These are phyloP conservation scores for Tenthredo mesomela DNA, from an alignment of 2,888 invertebrate species.

Conservation along the genomic window DNA sequence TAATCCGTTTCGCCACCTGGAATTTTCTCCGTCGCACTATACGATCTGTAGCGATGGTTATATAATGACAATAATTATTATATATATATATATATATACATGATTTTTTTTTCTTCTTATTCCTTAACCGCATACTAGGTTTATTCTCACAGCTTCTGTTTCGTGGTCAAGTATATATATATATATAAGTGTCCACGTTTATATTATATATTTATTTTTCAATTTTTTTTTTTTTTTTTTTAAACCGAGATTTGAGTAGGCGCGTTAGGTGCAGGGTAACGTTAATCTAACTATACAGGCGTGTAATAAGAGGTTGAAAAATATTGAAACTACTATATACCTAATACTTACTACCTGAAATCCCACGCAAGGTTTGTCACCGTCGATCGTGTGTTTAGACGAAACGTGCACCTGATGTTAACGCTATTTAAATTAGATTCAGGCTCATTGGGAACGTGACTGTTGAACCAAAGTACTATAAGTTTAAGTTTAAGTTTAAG, in stretches of 20 bases:
- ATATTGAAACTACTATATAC: conserved; percentile 1
- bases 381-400: conserved; percentile 21
- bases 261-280: not conserved
- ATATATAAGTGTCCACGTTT: not conserved
- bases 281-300: not conserved
- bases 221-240: not conserved
- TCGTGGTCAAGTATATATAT: too few relatives aligned
- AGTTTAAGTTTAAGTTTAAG: not conserved
- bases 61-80: not conserved
- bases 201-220: not conserved
- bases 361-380: conserved; percentile 1
- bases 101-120: not conserved
- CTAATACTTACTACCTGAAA: not conserved
- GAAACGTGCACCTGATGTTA: conserved; percentile 46
- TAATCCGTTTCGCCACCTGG: not conserved
- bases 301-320: conserved; percentile 8
- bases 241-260: not conserved
- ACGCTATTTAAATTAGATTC: conserved; percentile 49
- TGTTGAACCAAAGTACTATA: not conserved
- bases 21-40: not conserved
- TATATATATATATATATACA: too few relatives aligned
- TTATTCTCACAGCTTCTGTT: too few relatives aligned
- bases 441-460: conserved; percentile 46
- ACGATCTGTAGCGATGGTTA: conserved; percentile 21
- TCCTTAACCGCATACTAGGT: too few relatives aligned